Percentiles rank a stretch among this genome's conserved stretches.
Evolutionary conservation across 2,113 vertebrate genomes (phyloP).

Genomic region (Urocolius indicus): DNA sequence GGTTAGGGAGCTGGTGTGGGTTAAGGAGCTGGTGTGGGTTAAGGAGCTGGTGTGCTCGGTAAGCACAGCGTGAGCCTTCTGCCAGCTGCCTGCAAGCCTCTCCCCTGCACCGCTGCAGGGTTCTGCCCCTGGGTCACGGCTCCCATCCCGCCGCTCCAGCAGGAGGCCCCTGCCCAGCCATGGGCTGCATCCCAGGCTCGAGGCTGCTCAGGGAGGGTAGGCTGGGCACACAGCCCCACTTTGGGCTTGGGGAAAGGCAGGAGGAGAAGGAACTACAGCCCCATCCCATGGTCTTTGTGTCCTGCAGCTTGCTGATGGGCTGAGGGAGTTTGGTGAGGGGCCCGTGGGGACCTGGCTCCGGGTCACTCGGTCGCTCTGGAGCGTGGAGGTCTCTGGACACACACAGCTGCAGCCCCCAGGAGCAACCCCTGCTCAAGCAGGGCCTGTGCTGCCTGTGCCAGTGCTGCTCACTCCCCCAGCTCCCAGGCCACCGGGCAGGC

Average conservation of each 20-base stretch:
- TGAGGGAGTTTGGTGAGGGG: neutral
- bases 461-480: rapidly evolving
- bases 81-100: neutral
- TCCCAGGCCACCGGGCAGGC: neutral
- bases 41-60: neutral
- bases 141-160: rapidly evolving
- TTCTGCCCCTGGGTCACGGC: rapidly evolving
- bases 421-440: neutral
- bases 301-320: neutral
- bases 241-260: neutral
- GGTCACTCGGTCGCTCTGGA: neutral
- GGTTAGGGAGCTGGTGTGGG: neutral
- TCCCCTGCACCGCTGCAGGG: rapidly evolving
- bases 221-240: rapidly evolving
- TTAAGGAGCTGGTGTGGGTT: neutral
- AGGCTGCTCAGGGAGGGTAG: rapidly evolving
- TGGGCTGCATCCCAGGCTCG: neutral
- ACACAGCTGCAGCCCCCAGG: neutral
- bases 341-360: rapidly evolving
- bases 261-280: neutral
- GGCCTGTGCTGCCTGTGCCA: neutral
- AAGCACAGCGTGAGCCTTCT: neutral
- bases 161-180: neutral
- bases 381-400: neutral
- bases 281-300: neutral